phyloP scores from a whole-genome alignment of 2,797 vertebrate genomes.

The Gila robusta region DNA sequence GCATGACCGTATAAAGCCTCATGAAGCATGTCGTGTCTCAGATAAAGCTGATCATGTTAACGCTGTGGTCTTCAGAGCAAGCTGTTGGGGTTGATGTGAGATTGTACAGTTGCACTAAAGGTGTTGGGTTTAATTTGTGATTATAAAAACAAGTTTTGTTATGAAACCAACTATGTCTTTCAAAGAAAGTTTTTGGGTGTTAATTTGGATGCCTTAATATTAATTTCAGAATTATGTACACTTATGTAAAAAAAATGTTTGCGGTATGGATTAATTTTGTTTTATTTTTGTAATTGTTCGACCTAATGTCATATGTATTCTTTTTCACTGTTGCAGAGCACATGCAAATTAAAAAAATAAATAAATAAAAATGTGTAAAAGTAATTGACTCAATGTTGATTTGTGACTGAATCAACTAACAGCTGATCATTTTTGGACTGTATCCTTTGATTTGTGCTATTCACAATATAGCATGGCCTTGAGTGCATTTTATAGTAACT shows the following conservation, averaged over 20 bases:
- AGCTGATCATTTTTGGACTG: background rate
- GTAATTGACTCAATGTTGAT: background rate
- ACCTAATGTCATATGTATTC: constrained; percentile 32
- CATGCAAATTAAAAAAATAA: constrained; percentile 80
- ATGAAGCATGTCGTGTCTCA: background rate
- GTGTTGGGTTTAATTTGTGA: constrained; percentile 37
- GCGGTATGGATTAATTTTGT: constrained; percentile 38
- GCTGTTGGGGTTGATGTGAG: constrained; percentile 65
- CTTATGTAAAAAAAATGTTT: constrained; percentile 18
- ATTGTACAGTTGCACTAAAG: constrained; percentile 67
- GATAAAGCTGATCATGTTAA: constrained; percentile 3
- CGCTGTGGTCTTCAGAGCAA: constrained; percentile 58
- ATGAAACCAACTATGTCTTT: constrained; percentile 2
- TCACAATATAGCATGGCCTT: background rate
- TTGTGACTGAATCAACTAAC: background rate
- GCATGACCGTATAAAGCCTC: background rate
- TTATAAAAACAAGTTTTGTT: background rate
- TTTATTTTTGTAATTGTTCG: constrained; percentile 52
- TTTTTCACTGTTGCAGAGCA: constrained; percentile 75
- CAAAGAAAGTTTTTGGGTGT: constrained; percentile 18
- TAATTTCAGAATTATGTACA: constrained; percentile 14
- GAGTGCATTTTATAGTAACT: background rate
- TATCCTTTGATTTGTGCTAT: background rate
- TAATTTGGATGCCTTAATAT: background rate
- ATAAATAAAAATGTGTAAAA: constrained; percentile 65